Evolutionary conservation across 1,140 invertebrate genomes (phyloP), one percentile per base, ranked within the genome.

Genomic region (Medauroidea extradentata): DNA sequence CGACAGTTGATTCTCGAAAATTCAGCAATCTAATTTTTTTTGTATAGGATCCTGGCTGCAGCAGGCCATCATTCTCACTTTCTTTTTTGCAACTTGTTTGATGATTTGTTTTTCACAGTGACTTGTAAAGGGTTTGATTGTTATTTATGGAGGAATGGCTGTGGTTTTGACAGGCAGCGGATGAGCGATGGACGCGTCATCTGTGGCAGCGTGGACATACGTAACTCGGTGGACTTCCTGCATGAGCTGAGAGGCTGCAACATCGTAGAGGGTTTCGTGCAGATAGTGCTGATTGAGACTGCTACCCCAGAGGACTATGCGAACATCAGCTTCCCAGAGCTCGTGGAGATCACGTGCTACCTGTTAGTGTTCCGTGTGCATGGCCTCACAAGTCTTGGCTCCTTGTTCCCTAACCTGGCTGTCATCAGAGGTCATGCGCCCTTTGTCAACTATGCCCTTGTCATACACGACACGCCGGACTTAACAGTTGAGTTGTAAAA

Each of bases 401-500:
- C 85, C 61, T 77, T 99, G 19, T 98, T 99, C 74, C 96, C 96
- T 7, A 98, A 98, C 77, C 78, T 99, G 66, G 77, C 87, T n/a
- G 86, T 98, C 21, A 97, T 99, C 61, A 82, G 94, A 27, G 96
- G 96, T 23, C 83, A 89, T 63, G 80, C 83, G 46, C 77, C 96
- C 9, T 87, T 95, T 66, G 83, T 86, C 68, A 88, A 94, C 72
- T 96, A 91, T 73, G 91, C 94, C 11, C 75, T 98, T n/a, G 83
- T 96, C 52, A 81, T 92, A 11, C 93, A 86, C 74, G 90, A 89
- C 70, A 85, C 44, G 56, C 42, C 29, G 29, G 5, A 34, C 29
- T 11, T 34, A 34, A 34, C 29, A 34, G 29, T 34, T 34, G 5
- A 34, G 29, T 34, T n/a, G n/a, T n/a, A n/a, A n/a, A n/a, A n/a